Conservation (phyloP, 1,140 invertebrate species). For the Pentalonia nigronervosa region DNA sequence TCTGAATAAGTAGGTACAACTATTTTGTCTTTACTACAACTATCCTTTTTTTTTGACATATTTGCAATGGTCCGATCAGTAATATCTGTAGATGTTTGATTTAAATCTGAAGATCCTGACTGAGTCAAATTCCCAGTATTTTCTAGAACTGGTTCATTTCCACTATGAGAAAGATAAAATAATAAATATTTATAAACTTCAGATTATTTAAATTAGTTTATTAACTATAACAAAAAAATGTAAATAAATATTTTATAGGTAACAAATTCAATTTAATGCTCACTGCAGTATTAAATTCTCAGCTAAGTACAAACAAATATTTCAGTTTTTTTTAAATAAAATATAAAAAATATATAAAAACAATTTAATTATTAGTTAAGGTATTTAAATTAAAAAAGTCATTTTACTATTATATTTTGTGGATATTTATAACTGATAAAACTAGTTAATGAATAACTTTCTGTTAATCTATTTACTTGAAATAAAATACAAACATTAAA, state of each 20-base stretch:
- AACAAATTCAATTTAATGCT: not conserved
- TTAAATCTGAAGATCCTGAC: constrained; percentile 32
- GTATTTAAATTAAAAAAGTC: not conserved
- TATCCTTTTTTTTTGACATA: constrained; percentile 50
- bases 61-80: not conserved
- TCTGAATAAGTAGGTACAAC: constrained; percentile 59
- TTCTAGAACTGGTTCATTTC: constrained; percentile 16
- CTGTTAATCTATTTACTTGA: not conserved
- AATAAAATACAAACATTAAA: not conserved
- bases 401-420: not conserved
- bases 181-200: not conserved
- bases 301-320: not conserved
- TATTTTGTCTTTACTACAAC: constrained; percentile 26
- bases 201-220: not conserved
- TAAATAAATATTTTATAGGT: not conserved
- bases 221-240: not conserved
- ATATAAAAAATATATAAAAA: not conserved
- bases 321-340: not conserved
- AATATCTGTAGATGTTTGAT: not conserved
- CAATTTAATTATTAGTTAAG: not conserved
- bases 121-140: constrained; percentile 2
- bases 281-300: not conserved
- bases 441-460: not conserved
- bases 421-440: not conserved
- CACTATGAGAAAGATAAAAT: constrained; percentile 22